Conservation (phyloP, 2,797 vertebrate genomes). For the Micrastur ruficollis region DNA sequence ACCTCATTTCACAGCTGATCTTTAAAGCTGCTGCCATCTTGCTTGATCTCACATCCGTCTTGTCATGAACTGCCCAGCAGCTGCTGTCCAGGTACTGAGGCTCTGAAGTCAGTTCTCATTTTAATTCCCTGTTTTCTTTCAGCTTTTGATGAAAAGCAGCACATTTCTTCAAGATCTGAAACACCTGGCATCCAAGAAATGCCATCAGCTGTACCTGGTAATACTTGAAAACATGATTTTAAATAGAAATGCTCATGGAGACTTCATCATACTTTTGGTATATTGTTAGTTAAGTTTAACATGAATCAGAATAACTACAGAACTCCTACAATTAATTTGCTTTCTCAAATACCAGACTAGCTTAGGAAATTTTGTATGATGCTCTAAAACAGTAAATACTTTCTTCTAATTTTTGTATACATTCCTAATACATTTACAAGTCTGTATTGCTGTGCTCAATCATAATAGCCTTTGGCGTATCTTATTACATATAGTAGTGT, state of each 20-base stretch:
- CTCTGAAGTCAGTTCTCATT: not conserved
- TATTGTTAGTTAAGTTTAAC: not conserved
- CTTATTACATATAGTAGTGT: not conserved
- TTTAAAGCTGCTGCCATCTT: not conserved
- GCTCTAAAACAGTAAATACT: not conserved
- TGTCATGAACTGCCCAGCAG: not conserved
- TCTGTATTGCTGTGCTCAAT: not conserved
- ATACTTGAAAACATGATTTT: not conserved
- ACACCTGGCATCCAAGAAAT: not conserved
- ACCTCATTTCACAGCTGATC: not conserved
- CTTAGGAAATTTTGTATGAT: not conserved
- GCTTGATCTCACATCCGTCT: not conserved
- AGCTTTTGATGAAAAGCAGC: slow-evolving; percentile 22
- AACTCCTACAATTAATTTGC: not conserved
- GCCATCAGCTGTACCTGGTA: slow-evolving; percentile 5
- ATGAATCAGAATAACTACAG: not conserved
- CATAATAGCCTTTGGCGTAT: not conserved
- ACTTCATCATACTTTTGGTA: not conserved
- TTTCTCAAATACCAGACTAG: not conserved
- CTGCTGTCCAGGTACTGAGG: not conserved
- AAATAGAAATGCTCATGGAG: not conserved
- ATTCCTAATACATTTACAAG: not conserved
- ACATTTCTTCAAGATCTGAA: not conserved
- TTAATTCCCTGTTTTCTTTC: slow-evolving; percentile 42
- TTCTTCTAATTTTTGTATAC: not conserved